A percentile compares a stretch with the other conserved stretches of the same genome.
Conservation (phyloP, 2,113 vertebrate genomes). For the Oenanthe melanoleuca region DNA sequence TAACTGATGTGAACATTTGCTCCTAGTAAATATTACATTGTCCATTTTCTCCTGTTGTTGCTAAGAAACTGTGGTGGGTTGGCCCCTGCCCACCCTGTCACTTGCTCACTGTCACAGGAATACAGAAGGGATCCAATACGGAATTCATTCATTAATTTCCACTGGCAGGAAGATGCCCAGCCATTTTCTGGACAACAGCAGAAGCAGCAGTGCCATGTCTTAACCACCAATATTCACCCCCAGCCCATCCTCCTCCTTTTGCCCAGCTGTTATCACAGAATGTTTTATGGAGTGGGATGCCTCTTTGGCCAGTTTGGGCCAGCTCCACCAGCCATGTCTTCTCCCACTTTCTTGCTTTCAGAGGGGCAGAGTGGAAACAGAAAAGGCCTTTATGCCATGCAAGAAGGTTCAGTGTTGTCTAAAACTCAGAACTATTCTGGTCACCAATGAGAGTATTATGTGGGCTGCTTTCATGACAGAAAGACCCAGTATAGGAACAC, state of each 20-base stretch:
- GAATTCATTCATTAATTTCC: background rate
- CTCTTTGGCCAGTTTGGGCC: background rate
- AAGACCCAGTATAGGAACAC: background rate
- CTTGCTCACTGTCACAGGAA: background rate
- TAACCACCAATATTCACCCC: background rate
- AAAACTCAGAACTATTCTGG: background rate
- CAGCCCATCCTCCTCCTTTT: background rate
- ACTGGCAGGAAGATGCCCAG: background rate
- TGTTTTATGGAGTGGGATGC: background rate
- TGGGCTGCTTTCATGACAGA: background rate
- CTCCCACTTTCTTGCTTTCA: background rate
- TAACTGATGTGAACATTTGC: background rate
- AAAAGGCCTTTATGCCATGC: background rate
- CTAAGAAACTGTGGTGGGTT: background rate
- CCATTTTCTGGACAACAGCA: background rate
- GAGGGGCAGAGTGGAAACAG: background rate
- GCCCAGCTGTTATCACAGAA: background rate
- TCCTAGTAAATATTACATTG: background rate
- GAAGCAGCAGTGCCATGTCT: background rate
- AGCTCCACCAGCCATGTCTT: background rate
- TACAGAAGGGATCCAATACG: background rate
- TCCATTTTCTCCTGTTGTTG: background rate
- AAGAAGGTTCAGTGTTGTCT: background rate
- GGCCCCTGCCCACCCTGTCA: fast-evolving
- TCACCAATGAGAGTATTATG: background rate